Base-by-base conservation (phyloP, 2,888 invertebrate species). In the Chorisops tibialis region DNA sequence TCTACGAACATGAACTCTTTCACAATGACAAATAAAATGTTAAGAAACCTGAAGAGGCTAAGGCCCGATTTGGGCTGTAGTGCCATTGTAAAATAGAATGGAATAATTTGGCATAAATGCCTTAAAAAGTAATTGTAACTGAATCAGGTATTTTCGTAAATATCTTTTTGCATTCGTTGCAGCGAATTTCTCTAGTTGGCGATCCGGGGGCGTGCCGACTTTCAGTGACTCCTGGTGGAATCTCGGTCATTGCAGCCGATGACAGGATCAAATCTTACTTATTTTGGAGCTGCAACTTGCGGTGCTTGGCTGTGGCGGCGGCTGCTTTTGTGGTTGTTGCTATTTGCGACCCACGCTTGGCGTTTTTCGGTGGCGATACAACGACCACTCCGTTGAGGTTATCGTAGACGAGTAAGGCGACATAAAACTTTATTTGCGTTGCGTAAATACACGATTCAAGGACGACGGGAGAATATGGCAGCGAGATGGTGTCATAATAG, bases 131-230 rank as follows among this genome's bases (percentile, higher is more conserved):
- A n/a, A n/a, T n/a, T n/a, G n/a, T n/a, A n/a, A n/a, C n/a, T n/a
- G n/a, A n/a, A n/a, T n/a, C n/a, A n/a, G n/a, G n/a, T n/a, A 88
- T 87, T 71, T 89, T 90, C 75, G 89, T 89, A 79, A 93, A 93
- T 43, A 86, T 79, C 77, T 93, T 93, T 75, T 89, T 86, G 79
- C 93, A 94, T 72, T 88, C 87, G 72, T 85, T 82, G 77, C 93
- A 93, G 77, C 87, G 88, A 75, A 76, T 73, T 41, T 75, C 70
- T 1, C 75, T 74, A 50, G 71, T 71, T 35, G 72, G 69, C 62
- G 45, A 35, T 35, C 38, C 52, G 6, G 38, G 47, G 16, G 30
- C 37, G 30, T 30, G 7, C 30, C 7, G 30, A 2, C 5, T 30
- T 30, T 30, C 9, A 9, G 30, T 9, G 30, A 12, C 9, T 30